phyloP scores from a whole-genome alignment of 2,797 vertebrate genomes.

The Helicolenus hilgendorfi region DNA sequence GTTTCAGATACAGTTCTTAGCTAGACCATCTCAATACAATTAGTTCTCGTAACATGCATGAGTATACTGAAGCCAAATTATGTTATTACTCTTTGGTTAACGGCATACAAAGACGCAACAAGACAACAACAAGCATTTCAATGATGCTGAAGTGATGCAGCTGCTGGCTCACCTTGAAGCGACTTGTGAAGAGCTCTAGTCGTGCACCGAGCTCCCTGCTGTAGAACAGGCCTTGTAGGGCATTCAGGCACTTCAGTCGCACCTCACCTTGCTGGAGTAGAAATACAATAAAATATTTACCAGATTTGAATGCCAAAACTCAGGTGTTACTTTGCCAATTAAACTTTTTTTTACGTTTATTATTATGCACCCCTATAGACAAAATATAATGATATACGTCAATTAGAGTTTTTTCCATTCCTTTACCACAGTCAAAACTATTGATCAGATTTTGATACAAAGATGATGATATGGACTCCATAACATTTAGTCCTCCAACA shows the following conservation, averaged over 20 bases:
- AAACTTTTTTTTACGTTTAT: background rate
- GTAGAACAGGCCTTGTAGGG: conserved; percentile 97
- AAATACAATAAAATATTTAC: background rate
- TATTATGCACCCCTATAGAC: background rate
- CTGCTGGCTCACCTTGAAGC: conserved; percentile 93
- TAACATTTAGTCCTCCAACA: background rate
- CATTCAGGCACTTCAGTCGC: conserved; percentile 96
- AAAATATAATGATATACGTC: background rate
- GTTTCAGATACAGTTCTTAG: background rate
- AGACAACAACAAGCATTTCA: background rate
- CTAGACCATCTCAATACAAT: background rate
- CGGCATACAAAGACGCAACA: background rate
- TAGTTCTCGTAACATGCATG: background rate
- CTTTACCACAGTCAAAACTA: background rate
- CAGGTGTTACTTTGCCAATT: background rate
- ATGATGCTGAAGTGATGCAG: background rate
- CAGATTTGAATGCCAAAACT: background rate
- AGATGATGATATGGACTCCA: background rate
- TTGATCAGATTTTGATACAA: background rate
- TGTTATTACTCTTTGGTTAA: background rate
- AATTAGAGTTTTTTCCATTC: background rate
- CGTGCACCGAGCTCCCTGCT: conserved; percentile 96
- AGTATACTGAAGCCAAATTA: background rate
- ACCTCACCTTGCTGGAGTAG: conserved; percentile 96
- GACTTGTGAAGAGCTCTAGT: conserved; percentile 98